These are phyloP conservation scores for Myopa tessellatipennis DNA, from an alignment of 2,888 invertebrate genomes.

Conservation along the genomic window DNA sequence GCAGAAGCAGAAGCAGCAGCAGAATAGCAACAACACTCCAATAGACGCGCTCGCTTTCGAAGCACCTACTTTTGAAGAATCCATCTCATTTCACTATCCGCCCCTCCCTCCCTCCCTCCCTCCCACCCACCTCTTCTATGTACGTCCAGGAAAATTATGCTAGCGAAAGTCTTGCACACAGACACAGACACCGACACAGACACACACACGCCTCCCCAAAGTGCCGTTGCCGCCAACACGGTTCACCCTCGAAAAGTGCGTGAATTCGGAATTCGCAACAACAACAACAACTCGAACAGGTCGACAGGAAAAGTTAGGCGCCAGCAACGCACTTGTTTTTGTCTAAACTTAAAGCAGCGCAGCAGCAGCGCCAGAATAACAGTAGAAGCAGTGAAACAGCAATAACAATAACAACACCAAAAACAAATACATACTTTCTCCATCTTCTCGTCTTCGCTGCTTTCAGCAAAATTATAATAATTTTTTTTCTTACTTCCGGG, in stretches of 20 bases:
- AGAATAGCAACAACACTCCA: not conserved
- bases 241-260: slow-evolving; percentile 45
- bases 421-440: slow-evolving; percentile 10
- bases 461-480: not conserved
- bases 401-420: slow-evolving; percentile 5
- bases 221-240: not conserved
- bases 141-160: no score
- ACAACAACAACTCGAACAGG: slow-evolving; percentile 58
- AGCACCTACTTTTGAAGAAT: not conserved
- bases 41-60: not conserved
- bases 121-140: not conserved
- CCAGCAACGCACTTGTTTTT: slow-evolving; percentile 52
- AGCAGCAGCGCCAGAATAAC: slow-evolving; percentile 16
- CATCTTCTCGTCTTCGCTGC: not conserved
- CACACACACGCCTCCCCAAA: not conserved
- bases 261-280: slow-evolving; percentile 48
- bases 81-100: not conserved
- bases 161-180: no score
- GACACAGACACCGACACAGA: not conserved
- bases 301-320: slow-evolving; percentile 53
- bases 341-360: slow-evolving; percentile 28
- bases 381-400: no score
- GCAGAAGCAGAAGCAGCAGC: not conserved
- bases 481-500: not conserved
- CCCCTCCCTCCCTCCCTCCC: not conserved